phyloP scores from a whole-genome alignment of 2,113 vertebrate genomes.

The Phaethon lepturus region DNA sequence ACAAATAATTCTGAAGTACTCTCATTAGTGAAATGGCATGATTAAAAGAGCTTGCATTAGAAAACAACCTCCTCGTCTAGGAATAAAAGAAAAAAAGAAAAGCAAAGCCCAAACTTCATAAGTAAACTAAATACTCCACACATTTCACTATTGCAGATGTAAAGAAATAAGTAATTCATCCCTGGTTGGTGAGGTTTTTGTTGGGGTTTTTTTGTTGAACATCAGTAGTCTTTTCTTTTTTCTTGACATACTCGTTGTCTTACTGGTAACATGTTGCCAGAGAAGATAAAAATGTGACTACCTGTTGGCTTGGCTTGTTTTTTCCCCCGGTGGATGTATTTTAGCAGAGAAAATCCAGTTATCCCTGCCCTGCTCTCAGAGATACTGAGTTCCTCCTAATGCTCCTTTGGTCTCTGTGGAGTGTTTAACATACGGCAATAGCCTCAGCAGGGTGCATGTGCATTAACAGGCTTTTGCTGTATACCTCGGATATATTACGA shows the following conservation, averaged over 20 bases:
- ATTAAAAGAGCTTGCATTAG: neutral
- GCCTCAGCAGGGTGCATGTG: neutral
- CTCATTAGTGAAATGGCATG: neutral
- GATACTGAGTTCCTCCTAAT: neutral
- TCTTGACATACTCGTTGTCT: neutral
- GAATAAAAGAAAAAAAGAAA: neutral
- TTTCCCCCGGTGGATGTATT: neutral
- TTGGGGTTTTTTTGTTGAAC: neutral
- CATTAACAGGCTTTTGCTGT: neutral
- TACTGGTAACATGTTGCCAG: neutral
- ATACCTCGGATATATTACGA: neutral
- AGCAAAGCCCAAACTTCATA: neutral
- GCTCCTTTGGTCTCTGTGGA: neutral
- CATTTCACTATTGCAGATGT: neutral
- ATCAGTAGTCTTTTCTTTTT: neutral
- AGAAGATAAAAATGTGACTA: constrained; percentile 1
- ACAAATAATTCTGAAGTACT: neutral
- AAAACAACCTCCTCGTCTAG: neutral
- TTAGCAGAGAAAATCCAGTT: constrained; percentile 8
- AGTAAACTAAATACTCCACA: neutral
- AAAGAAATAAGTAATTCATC: neutral
- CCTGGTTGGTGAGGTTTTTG: neutral
- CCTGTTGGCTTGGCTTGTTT: neutral
- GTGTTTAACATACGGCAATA: neutral
- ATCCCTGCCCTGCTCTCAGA: neutral